Percentiles rank a stretch among this genome's conserved stretches.
phyloP scores from a whole-genome alignment of 2,113 vertebrate species.

The Nycticebus coucang region DNA sequence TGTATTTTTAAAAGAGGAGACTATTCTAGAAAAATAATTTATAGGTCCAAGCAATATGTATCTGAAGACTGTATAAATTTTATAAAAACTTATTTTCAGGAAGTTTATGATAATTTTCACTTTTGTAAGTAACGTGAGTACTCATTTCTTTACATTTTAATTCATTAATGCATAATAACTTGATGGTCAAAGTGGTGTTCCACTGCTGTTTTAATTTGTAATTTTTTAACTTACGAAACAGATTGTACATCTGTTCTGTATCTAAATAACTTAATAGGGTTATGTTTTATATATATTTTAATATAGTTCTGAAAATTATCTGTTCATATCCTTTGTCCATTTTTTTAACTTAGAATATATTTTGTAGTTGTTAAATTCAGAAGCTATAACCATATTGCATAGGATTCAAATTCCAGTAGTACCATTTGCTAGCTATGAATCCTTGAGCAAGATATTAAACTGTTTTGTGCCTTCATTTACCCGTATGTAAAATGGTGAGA shows the following conservation, averaged over 20 bases:
- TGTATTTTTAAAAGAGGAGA: neutral
- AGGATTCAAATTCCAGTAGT: neutral
- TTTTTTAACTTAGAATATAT: conserved; percentile 1
- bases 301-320: neutral
- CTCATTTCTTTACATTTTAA: neutral
- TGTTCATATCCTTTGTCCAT: neutral
- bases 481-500: neutral
- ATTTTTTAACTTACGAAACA: conserved; percentile 3
- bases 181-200: neutral
- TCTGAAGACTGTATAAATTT: neutral
- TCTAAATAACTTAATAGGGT: neutral
- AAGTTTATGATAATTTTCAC: neutral
- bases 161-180: neutral
- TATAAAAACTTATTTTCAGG: neutral
- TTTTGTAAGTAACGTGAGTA: neutral
- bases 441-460: neutral
- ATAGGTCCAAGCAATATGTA: neutral
- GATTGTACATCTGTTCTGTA: neutral
- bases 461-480: neutral
- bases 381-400: neutral
- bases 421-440: neutral
- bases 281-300: neutral
- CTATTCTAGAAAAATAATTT: neutral
- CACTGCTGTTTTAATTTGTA: neutral
- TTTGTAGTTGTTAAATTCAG: neutral